Percentiles rank a stretch among this genome's conserved stretches.
Conservation (phyloP, 2,888 invertebrate species). For the Folsomia candida region DNA sequence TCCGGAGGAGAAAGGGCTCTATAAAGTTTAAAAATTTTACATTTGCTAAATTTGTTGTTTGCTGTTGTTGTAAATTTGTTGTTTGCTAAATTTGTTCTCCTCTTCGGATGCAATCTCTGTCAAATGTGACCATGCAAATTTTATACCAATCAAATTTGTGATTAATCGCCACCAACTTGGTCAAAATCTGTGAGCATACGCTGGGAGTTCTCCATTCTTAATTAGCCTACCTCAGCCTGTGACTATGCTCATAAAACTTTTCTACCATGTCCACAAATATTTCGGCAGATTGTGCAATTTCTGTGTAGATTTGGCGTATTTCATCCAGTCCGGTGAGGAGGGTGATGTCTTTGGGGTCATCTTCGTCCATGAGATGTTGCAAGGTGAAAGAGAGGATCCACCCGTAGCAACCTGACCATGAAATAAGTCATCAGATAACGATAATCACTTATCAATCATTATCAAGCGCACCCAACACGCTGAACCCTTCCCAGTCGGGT, state of each 20-base stretch:
- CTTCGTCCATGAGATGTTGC: slow-evolving; percentile 30
- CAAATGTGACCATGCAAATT: too few species aligned
- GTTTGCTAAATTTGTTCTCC: too few species aligned
- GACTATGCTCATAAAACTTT: slow-evolving; percentile 13
- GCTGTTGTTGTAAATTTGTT: too few species aligned
- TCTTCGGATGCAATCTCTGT: too few species aligned
- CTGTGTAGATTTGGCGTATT: slow-evolving; percentile 18
- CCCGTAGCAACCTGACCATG: slow-evolving; percentile 20
- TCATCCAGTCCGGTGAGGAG: slow-evolving; percentile 13
- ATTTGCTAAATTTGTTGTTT: too few species aligned
- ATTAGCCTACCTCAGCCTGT: neutral
- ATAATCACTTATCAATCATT: neutral
- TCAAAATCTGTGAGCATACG: too few species aligned
- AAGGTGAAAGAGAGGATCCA: slow-evolving; percentile 34
- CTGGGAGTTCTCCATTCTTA: too few species aligned
- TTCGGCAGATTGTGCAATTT: slow-evolving; percentile 30
- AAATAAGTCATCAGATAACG: neutral
- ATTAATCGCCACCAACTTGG: too few species aligned
- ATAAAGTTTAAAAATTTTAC: too few species aligned
- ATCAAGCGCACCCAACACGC: slow-evolving; percentile 17
- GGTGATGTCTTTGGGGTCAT: neutral
- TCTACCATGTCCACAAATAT: slow-evolving; percentile 27
- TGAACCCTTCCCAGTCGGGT: slow-evolving; percentile 32
- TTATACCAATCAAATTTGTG: too few species aligned
- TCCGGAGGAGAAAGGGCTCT: too few species aligned